Evolutionary conservation across 2,797 vertebrate species (phyloP), one percentile per base, ranked within the genome.

Genomic region (Synaphobranchus kaupii): DNA sequence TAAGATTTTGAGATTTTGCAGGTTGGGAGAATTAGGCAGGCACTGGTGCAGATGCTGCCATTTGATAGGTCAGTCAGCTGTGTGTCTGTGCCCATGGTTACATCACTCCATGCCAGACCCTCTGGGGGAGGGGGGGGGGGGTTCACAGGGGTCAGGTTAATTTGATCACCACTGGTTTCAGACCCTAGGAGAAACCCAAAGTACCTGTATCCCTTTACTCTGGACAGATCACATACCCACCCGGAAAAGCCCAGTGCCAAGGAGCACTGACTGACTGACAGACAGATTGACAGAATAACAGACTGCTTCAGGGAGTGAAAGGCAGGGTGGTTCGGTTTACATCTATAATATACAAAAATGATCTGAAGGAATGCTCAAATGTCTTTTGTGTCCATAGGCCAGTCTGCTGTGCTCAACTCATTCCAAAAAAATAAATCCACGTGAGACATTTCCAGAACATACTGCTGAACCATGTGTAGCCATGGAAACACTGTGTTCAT

Each of bases 161-260:
- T 4, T 12, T 86, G 89, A 90, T 91, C 92, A 93, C 88, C 89
- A 90, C 89, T 89, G 9, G 92, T 91, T 88, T 90, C 86, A 80
- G 44, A 92, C 80, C 87, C 66, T 88, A 83, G 87, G 91, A 39
- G 85, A 84, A 89, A 84, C 88, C 92, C 90, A 91, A 60, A 56
- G 89, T 89, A 88, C 90, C 90, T 92, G 89, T 91, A 88, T 95
- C 93, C 85, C 90, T 91, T 95, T 94, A 93, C 94, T 28, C 54
- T 10, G 52, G 2, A 81, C 85, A 89, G 91, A 91, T 95, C 91
- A 90, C 71, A 89, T 94, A 87, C 92, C 94, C 44, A 87, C 84
- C 89, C 84, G 89, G 90, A 90, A 92, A 87, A 88, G 68, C 85
- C 87, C 71, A 13, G 63, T 68, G 85, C 58, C 91, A 3, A 78